phyloP scores from a whole-genome alignment of 1,140 invertebrate genomes.

The Orchesella cincta region DNA sequence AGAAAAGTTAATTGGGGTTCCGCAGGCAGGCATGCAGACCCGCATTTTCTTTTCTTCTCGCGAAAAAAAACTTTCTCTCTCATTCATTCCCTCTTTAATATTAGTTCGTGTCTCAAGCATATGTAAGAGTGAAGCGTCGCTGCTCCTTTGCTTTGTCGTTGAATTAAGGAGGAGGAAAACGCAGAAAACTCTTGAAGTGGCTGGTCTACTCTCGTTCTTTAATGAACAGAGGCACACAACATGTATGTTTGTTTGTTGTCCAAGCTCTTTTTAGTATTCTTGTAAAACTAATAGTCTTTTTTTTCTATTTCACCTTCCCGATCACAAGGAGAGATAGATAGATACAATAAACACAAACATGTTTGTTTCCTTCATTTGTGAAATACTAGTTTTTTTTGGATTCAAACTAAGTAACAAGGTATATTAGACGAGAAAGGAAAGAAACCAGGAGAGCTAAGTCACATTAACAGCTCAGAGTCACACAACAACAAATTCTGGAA shows the following conservation, averaged over 20 bases:
- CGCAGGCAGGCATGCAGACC: neutral
- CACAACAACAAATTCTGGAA: slow-evolving; percentile 22
- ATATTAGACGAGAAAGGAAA: too few species aligned
- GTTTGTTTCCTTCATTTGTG: too few species aligned
- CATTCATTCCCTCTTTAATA: slow-evolving; percentile 8
- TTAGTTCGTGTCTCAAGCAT: neutral
- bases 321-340: too few species aligned
- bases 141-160: neutral
- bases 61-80: neutral
- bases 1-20: slow-evolving; percentile 16
- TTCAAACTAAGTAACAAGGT: too few species aligned
- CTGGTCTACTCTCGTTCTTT: neutral
- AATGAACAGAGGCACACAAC: neutral
- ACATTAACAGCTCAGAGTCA: slow-evolving; percentile 27
- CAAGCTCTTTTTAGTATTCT: neutral
- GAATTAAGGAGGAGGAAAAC: neutral
- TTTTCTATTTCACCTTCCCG: slow-evolving; percentile 12
- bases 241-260: neutral
- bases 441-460: too few species aligned
- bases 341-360: too few species aligned
- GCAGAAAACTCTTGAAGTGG: neutral
- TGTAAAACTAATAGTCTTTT: neutral
- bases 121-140: too few species aligned
- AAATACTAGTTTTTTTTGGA: too few species aligned
- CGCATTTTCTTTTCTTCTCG: neutral